Evolutionary conservation across 2,113 vertebrate species (phyloP).

Genomic region (Manacus vitellinus): DNA sequence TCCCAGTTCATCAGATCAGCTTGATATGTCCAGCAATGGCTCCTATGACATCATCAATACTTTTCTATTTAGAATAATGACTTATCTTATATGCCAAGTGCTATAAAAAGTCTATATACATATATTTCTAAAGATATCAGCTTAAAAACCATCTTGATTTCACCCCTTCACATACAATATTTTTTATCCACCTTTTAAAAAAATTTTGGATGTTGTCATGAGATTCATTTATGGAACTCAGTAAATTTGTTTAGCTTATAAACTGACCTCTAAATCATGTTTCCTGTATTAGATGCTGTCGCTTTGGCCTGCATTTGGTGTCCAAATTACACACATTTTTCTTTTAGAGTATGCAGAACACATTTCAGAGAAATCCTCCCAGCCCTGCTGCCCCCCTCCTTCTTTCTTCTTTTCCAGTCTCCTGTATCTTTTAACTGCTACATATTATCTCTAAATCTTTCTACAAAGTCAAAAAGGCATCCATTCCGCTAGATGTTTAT

Average conservation of each 20-base stretch:
- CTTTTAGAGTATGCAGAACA: constrained; percentile 70
- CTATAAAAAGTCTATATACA: constrained; percentile 77
- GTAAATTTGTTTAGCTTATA: constrained; percentile 78
- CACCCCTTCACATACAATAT: constrained; percentile 72
- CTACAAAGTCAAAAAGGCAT: not conserved
- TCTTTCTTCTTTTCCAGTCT: not conserved
- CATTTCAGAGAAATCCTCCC: constrained; percentile 62
- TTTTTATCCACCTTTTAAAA: constrained; percentile 72
- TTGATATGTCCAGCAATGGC: constrained; percentile 77
- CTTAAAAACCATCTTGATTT: constrained; percentile 72
- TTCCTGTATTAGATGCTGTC: constrained; percentile 71
- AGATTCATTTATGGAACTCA: constrained; percentile 78
- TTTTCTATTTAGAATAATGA: constrained; percentile 84
- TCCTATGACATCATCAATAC: constrained; percentile 82
- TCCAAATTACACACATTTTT: constrained; percentile 77
- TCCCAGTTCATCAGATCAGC: constrained; percentile 77
- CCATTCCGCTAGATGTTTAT: constrained; percentile 29
- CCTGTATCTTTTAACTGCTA: constrained; percentile 22
- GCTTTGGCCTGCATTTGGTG: constrained; percentile 66
- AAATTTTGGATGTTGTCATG: constrained; percentile 70
- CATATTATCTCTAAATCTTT: constrained; percentile 50
- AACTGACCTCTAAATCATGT: constrained; percentile 77
- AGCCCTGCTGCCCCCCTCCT: not conserved
- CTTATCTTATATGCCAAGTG: constrained; percentile 80
- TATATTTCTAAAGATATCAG: constrained; percentile 75